phyloP scores from a whole-genome alignment of 2,797 vertebrate species.

The Tiaroga cobitis region DNA sequence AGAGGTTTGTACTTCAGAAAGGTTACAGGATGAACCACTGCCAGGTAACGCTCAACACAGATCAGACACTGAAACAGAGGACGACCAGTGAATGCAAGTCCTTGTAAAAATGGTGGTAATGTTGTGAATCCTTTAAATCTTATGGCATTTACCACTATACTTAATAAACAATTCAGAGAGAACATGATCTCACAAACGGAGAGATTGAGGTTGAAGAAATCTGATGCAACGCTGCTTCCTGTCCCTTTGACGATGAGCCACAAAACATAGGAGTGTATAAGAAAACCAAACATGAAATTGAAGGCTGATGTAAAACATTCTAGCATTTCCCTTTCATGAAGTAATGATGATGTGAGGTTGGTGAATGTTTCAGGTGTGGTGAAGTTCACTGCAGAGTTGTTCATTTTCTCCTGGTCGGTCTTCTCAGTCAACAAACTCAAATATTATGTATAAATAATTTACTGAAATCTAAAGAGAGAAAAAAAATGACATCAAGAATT shows the following conservation, averaged over 20 bases:
- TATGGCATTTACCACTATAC: neutral
- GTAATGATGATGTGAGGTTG: neutral
- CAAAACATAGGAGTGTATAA: constrained; percentile 27
- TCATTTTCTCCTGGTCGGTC: constrained; percentile 10
- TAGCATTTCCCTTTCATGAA: neutral
- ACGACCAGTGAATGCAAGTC: neutral
- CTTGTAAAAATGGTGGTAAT: neutral
- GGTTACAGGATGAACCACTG: constrained; percentile 33
- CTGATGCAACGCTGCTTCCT: constrained; percentile 9
- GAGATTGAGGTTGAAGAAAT: constrained; percentile 29
- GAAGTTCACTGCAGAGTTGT: neutral
- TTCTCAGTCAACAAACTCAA: neutral
- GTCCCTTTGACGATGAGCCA: constrained; percentile 29
- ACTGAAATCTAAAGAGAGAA: neutral
- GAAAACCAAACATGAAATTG: constrained; percentile 1
- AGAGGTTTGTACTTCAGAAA: constrained; percentile 29
- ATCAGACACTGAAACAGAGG: constrained; percentile 34
- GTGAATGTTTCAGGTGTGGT: neutral
- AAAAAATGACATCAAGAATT: rapidly evolving
- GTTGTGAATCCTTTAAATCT: neutral
- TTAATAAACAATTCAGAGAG: constrained; percentile 21
- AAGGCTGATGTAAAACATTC: neutral
- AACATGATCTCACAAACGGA: constrained; percentile 18
- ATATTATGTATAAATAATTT: neutral
- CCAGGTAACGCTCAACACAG: constrained; percentile 34